Evolutionary conservation across 2,797 vertebrate genomes (phyloP), one percentile per base, ranked within the genome.

Genomic region (Agapornis canus): DNA sequence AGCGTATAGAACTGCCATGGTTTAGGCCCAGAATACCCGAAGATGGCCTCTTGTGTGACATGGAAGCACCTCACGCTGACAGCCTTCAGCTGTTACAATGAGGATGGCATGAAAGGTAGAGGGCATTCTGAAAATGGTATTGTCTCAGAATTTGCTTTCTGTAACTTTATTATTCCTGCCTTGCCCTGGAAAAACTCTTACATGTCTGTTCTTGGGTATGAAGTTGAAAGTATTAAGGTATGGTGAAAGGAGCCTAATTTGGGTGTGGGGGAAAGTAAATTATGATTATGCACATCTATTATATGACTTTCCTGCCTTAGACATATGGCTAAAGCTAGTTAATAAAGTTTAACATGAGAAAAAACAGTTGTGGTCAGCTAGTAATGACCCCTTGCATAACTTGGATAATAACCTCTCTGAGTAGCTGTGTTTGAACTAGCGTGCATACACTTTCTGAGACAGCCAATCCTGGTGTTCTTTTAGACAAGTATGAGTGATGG

Each of bases 361-460:
- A 92, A 92, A 92, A 42, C 92, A 88, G 85, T 91, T 95, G 95
- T 92, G 96, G 95, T 94, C 87, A 84, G 96, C 85, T 93, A 95
- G 91, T 94, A 94, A 95, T 96, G 95, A 95, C 92, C 89, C 78
- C 89, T 94, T 97, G 95, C 52, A 47, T 94, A 96, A 94, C 92
- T 91, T 0, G 35, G 63, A 83, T 96, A 95, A 96, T 94, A 94
- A 91, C 51, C 56, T 84, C 91, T 81, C 26, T 77, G 89, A 94
- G 83, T 91, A 90, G 92, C 92, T 90, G 82, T 96, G 96, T 96
- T 95, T 96, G 95, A 95, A 91, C 89, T 95, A 92, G 94, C 9
- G 47, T 94, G 89, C 84, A 25, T 82, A 47, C 77, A 93, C 79
- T 75, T 39, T 35, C 79, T 54, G 70, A 56, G 83, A 32, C 87